phyloP scores from a whole-genome alignment of 2,113 vertebrate genomes.

The Hippocampus barbouri region DNA sequence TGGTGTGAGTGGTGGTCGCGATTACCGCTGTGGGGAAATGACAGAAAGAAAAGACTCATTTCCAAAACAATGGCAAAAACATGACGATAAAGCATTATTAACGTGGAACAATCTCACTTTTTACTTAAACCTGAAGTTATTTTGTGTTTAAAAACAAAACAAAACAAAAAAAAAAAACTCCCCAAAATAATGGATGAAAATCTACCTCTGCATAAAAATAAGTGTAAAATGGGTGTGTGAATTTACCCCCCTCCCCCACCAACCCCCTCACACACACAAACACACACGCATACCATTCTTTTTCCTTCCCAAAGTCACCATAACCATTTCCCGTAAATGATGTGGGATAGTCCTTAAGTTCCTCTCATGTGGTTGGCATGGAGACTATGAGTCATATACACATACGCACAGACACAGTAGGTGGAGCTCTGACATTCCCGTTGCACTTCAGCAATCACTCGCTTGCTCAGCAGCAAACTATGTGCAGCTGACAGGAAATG shows the following conservation, averaged over 20 bases:
- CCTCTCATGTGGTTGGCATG: conserved; percentile 29
- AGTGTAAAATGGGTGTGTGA: too few relatives aligned
- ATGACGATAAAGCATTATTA: not conserved
- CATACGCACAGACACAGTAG: not conserved
- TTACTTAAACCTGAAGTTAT: not conserved
- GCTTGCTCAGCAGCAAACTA: not conserved
- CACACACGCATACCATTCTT: not conserved
- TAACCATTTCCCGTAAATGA: conserved; percentile 59
- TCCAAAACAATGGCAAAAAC: not conserved
- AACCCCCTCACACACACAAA: not conserved
- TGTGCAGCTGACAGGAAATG: conserved; percentile 5
- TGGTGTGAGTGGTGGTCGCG: conserved; percentile 74
- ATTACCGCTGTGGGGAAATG: conserved; percentile 74
- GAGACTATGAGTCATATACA: conserved; percentile 58
- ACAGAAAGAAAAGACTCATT: conserved; percentile 6
- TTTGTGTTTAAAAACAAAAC: too few relatives aligned
- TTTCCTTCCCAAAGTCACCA: conserved; percentile 11
- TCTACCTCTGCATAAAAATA: not conserved
- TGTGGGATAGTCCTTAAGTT: not conserved
- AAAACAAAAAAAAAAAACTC: too few relatives aligned
- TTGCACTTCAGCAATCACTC: conserved; percentile 3
- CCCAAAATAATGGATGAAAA: not conserved
- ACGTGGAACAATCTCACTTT: not conserved
- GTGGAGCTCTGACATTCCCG: conserved; percentile 48
- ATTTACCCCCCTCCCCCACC: not conserved